Percentiles rank a stretch among this genome's conserved stretches.
These are phyloP conservation scores for Dryococelus australis DNA, from an alignment of 2,888 invertebrate genomes.

Conservation along the genomic window DNA sequence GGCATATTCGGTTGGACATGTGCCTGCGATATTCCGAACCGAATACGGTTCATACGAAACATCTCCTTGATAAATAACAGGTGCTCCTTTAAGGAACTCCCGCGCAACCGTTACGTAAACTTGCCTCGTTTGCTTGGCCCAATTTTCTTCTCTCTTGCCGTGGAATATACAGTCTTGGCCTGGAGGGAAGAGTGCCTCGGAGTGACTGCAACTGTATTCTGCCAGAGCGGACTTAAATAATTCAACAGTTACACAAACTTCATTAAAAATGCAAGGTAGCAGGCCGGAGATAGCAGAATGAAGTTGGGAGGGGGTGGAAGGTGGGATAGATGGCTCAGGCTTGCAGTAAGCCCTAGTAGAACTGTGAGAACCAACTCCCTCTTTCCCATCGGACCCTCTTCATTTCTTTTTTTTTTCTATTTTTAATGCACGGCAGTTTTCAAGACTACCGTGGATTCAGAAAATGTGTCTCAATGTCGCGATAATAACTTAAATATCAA, in stretches of 20 bases:
- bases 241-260: background rate
- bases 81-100: no score
- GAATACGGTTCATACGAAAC: no score
- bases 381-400: background rate
- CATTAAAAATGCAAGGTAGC: background rate
- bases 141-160: background rate
- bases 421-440: background rate
- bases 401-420: background rate
- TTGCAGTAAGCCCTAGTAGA: background rate
- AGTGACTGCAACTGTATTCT: background rate
- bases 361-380: background rate
- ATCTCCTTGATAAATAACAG: no score
- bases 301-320: background rate
- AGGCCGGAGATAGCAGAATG: background rate
- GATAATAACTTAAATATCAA: no score
- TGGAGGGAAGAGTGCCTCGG: background rate
- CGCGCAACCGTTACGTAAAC: no score
- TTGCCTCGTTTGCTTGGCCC: no score
- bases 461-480: no score
- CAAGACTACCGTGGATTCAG: background rate
- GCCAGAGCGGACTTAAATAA: background rate
- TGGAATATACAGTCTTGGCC: background rate
- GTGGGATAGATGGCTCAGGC: background rate
- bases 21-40: no score
- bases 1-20: no score